A percentile compares a stretch with the other conserved stretches of the same genome.
Evolutionary conservation across 2,888 invertebrate genomes (phyloP).

Genomic region (Cremastinae sp.): DNA sequence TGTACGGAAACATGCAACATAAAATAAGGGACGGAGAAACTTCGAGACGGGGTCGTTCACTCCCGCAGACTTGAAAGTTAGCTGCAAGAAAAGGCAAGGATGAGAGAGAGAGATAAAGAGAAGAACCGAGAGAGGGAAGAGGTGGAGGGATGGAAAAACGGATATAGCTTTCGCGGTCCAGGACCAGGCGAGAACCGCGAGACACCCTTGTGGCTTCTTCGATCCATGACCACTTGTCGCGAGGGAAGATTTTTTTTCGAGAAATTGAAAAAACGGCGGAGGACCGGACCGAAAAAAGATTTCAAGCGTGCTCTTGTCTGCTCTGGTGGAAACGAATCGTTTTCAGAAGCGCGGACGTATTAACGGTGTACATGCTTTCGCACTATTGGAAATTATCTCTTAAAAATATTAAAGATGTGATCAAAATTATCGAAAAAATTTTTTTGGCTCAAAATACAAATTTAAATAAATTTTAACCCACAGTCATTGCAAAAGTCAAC

Average conservation of each 20-base stretch:
- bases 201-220: constrained; percentile 53
- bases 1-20: background rate
- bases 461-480: too few species aligned
- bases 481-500: too few species aligned
- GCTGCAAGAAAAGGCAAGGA: background rate
- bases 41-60: constrained; percentile 58
- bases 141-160: constrained; percentile 33
- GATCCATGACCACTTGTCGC: constrained; percentile 62
- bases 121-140: background rate
- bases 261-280: constrained; percentile 57
- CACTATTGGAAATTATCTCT: background rate
- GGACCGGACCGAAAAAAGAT: constrained; percentile 37
- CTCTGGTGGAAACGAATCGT: too few species aligned
- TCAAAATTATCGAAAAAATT: too few species aligned
- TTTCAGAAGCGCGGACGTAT: too few species aligned
- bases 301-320: background rate
- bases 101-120: constrained; percentile 34
- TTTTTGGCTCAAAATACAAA: too few species aligned
- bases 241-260: constrained; percentile 49
- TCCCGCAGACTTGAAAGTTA: constrained; percentile 13
- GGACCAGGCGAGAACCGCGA: constrained; percentile 27
- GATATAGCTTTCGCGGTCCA: constrained; percentile 24
- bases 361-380: background rate
- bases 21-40: constrained; percentile 36
- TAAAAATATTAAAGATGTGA: too few species aligned